Base-by-base conservation (phyloP, 92 coral and sea anemone genomes). In the Ricordea florida region DNA sequence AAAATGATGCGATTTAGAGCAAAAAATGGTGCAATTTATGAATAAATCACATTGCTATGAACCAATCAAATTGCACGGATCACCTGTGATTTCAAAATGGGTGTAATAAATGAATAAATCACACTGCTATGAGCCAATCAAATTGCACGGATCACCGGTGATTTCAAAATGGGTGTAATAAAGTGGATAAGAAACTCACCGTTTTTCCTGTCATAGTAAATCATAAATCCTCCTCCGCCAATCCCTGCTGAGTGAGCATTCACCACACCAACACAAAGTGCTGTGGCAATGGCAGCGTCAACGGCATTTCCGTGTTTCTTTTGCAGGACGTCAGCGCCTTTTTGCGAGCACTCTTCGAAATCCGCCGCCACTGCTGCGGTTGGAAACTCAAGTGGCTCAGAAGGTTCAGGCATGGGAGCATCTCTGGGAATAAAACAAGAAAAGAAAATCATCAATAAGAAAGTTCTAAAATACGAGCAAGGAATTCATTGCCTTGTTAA, bases 151-250 rank as follows among this genome's bases (percentile, higher is more conserved):
- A n/a, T n/a, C n/a, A n/a, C n/a, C n/a, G n/a, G n/a, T n/a, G n/a
- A n/a, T n/a, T n/a, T n/a, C n/a, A n/a, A n/a, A n/a, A n/a, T n/a
- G n/a, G n/a, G n/a, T n/a, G n/a, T n/a, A n/a, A n/a, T n/a, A n/a
- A n/a, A n/a, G n/a, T n/a, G n/a, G 15, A 6, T 6, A 70, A 27
- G 3, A 10, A 63, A 47, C 89, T 35, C 40, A 90, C 97, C 89
- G 28, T 24, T 55, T 47, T 80, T 83, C 70, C 85, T 87, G 59
- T 90, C 87, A 50, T 87, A 90, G 50, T 86, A 78, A 43, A 90
- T 84, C 97, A 90, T 90, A 36, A 90, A 90, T 28, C 96, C 96
- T 32, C 96, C 96, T 7, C 96, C 96, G 5, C 96, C 96, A 7
- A 90, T 74, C 7, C 97, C 97, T 23, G 97, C 92, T 14, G 97